Conservation (phyloP, 2,113 vertebrate species). For the Pandion haliaetus region DNA sequence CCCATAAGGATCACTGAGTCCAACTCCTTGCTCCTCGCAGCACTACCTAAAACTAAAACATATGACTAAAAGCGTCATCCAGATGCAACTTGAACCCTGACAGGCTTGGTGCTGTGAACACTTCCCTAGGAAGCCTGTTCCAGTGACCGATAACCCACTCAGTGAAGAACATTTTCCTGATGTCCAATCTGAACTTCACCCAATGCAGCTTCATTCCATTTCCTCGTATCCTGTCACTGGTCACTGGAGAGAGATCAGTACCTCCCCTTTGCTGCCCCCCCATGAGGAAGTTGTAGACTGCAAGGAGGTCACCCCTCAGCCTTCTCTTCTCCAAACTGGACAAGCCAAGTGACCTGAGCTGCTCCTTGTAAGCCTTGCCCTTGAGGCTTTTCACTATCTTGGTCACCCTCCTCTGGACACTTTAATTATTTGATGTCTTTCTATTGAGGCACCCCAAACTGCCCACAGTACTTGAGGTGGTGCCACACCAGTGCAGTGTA, state of each 20-base stretch:
- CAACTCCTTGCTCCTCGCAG: not conserved
- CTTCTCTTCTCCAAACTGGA: not conserved
- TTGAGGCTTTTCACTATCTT: not conserved
- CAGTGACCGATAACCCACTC: not conserved
- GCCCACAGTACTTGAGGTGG: not conserved
- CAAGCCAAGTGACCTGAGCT: not conserved
- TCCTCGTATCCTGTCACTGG: accelerated
- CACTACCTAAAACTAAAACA: not conserved
- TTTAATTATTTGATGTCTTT: no score
- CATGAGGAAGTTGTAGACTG: not conserved
- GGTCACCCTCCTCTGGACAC: not conserved
- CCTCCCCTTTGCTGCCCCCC: accelerated
- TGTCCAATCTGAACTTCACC: not conserved
- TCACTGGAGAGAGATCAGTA: not conserved
- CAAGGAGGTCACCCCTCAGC: not conserved
- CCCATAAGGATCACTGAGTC: not conserved
- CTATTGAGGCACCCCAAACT: accelerated
- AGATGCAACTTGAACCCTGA: not conserved
- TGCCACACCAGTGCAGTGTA: accelerated
- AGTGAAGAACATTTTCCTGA: not conserved
- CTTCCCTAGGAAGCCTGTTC: not conserved
- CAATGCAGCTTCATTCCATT: not conserved
- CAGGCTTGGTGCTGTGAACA: not conserved
- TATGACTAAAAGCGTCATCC: not conserved
- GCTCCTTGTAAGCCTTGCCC: accelerated